Evolutionary conservation across 2,797 vertebrate genomes (phyloP).

Genomic region (Gadopsis marmoratus): DNA sequence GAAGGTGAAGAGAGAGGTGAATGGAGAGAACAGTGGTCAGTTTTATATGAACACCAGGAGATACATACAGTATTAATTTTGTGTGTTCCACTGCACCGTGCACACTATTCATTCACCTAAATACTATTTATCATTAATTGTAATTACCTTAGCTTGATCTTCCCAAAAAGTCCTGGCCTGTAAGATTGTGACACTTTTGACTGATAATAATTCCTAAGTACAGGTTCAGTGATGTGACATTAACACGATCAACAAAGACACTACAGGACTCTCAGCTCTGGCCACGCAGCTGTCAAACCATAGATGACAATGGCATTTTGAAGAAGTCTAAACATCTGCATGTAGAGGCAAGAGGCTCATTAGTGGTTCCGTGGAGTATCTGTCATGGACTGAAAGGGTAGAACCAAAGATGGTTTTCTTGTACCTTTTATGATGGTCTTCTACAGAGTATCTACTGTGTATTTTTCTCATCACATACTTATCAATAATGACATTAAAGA

Average conservation of each 20-base stretch:
- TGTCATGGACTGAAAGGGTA: neutral
- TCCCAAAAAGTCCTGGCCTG: neutral
- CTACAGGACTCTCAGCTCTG: slow-evolving; percentile 1
- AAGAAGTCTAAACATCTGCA: neutral
- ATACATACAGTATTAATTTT: no score
- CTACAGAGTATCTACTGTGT: neutral
- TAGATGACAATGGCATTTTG: neutral
- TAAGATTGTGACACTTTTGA: neutral
- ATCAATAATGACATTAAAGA: neutral
- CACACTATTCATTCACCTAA: neutral
- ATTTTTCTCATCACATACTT: neutral
- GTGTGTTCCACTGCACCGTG: neutral
- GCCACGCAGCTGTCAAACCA: slow-evolving; percentile 16
- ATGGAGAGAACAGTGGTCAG: neutral
- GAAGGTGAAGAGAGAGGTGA: neutral
- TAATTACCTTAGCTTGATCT: slow-evolving; percentile 16
- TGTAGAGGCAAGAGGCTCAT: slow-evolving; percentile 4
- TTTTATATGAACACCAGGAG: neutral
- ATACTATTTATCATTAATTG: slow-evolving; percentile 14
- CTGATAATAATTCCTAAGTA: neutral
- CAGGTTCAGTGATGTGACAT: neutral
- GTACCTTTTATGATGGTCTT: neutral
- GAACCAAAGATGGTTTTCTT: neutral
- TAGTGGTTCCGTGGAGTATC: neutral
- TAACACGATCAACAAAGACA: neutral